Base-by-base conservation (phyloP, 1,140 invertebrate species). In the Spodoptera frugiperda region DNA sequence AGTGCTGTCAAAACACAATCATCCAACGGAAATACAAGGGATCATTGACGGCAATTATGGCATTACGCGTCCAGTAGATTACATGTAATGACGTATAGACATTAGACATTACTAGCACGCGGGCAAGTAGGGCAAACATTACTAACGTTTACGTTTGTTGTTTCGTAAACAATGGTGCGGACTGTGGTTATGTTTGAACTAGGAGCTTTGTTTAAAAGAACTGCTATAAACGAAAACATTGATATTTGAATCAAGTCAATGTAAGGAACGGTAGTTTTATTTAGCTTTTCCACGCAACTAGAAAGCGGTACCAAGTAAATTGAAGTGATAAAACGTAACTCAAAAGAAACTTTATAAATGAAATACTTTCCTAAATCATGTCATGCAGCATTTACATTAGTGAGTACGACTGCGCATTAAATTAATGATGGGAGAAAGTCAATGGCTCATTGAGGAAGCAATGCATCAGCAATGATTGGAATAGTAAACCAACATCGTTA, bases 21-120 rank as follows among this genome's bases (percentile, higher is more conserved):
- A 25, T 74, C 61, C 8, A 21, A 61, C 21, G 71, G 46, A 57
- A 30, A 61, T n/a, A 55, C 53, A 70, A 59, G 70, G 55, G 55
- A 21, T 25, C 19, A 61, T 61, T 30, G 55, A 30, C 48, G 57
- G 9, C 30, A 75, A 75, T 75, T 75, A 75, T 53, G 71, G 39
- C 30, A 72, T 72, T 72, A 72, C 48, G 33, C 33, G 33, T 39
- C 57, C 17, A 46, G 71, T 10, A 61, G 46, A 73, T 73, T 73
- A 73, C 71, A 73, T 55, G 19, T 73, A 59, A 73, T 73, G 71
- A 73, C 39, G 70, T 57, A 72, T 59, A 21, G 21, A 59, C 53
- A 30, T 67, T 59, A 21, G 21, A 59, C 53, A 30, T 67, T 48
- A 49, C 21, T 44, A 44, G 48, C 65, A 53, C 39, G 55, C 44